Evolutionary conservation across 2,797 vertebrate species (phyloP), one percentile per base, ranked within the genome.

Genomic region (Champsocephalus esox): DNA sequence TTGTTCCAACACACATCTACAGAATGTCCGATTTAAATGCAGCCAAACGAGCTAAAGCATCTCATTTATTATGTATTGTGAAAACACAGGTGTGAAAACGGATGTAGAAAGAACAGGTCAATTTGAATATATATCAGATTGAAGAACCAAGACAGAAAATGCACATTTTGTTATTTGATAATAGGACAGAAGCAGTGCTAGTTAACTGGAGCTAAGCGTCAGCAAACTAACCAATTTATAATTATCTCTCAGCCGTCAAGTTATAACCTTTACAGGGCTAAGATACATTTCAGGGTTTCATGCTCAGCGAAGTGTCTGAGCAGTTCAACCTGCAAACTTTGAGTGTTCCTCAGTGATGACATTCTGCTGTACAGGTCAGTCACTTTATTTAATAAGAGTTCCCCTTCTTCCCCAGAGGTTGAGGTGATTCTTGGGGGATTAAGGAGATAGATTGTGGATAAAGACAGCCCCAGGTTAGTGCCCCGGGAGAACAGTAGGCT

Each of bases 371-470:
- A 67, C 77, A 82, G 80, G 82, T 83, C 66, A 41, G 65, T 75
- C 71, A 69, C 77, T 83, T 88, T 85, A 89, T 91, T 89, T 77
- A 89, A 88, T 84, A 79, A 86, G 73, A 70, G 54, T 3, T 59
- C 11, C 63, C 56, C 66, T 55, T 56, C 73, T 72, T 56, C 73
- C 73, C 75, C 17, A 43, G 66, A 80, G 82, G 82, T 62, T 64
- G 49, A 80, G 66, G 71, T 81, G 76, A 88, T 89, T 92, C 80
- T 82, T 68, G 19, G 68, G 72, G 91, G 85, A 90, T 89, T 84
- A 88, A 80, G 75, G 83, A 85, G 89, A 92, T 82, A 45, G 79
- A 87, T 79, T 79, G 77, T 43, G 81, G 80, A 81, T 85, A 79
- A 87, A 83, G 84, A 80, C 80, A 77, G 70, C 55, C 68, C 80